Conservation (phyloP, 2,113 vertebrate genomes). For the Piprites chloris region DNA sequence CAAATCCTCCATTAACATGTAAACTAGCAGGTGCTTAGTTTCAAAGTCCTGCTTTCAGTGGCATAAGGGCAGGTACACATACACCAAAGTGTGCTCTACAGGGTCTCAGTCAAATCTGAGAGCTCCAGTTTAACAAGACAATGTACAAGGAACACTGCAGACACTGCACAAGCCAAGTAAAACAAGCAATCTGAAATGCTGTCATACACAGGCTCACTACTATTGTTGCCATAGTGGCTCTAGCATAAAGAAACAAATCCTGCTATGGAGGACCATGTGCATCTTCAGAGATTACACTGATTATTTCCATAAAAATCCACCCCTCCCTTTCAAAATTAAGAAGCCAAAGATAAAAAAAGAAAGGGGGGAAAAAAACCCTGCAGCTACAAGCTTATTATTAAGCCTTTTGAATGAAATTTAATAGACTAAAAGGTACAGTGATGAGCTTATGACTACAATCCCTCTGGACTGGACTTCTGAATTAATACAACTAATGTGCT, state of each 20-base stretch:
- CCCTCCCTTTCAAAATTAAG: background rate
- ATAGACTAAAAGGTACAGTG: background rate
- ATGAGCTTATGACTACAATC: constrained; percentile 16
- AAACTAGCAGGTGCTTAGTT: constrained; percentile 6
- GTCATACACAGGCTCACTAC: background rate
- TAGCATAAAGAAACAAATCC: constrained; percentile 6
- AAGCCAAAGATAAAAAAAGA: background rate
- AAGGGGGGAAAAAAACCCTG: background rate
- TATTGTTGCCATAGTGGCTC: background rate
- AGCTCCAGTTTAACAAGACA: constrained; percentile 32
- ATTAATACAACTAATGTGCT: background rate
- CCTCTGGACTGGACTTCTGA: background rate
- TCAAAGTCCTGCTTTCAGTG: background rate
- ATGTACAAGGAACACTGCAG: background rate
- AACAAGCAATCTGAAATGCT: background rate
- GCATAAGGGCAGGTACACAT: constrained; percentile 12
- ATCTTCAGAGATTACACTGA: background rate
- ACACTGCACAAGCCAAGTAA: constrained; percentile 14
- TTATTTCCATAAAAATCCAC: background rate
- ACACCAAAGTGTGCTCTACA: background rate
- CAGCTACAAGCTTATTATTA: background rate
- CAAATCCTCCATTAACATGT: background rate
- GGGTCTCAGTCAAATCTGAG: constrained; percentile 38
- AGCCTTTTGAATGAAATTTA: background rate
- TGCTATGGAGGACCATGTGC: background rate